A percentile compares a stretch with the other conserved stretches of the same genome.
phyloP scores from a whole-genome alignment of 2,797 vertebrate species.

The Amblyopsis hoosieri region DNA sequence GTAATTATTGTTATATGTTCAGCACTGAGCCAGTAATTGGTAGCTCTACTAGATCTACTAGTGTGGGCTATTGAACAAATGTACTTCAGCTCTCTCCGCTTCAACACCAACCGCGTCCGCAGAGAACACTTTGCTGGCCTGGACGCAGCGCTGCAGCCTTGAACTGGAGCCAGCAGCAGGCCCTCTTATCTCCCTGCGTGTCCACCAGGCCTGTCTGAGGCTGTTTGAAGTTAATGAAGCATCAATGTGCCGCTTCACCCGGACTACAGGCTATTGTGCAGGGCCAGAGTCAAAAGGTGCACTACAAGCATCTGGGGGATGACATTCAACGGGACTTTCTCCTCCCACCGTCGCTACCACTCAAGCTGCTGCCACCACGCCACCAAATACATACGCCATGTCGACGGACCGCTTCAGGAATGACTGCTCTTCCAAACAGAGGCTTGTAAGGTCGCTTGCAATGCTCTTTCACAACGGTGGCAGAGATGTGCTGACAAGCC shows the following conservation, averaged over 20 bases:
- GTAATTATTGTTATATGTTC: conserved; percentile 6
- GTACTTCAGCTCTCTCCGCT: conserved; percentile 3
- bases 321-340: conserved; percentile 4
- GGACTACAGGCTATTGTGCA: conserved; percentile 48
- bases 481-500: conserved; percentile 31
- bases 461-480: neutral
- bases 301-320: conserved; percentile 23
- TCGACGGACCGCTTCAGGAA: neutral
- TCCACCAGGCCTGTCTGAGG: conserved; percentile 45
- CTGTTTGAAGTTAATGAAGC: conserved; percentile 71
- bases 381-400: neutral
- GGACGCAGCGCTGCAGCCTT: conserved; percentile 50
- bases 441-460: neutral
- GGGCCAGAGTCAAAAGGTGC: conserved; percentile 44
- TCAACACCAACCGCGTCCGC: conserved; percentile 37
- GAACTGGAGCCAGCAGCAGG: conserved; percentile 55
- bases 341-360: neutral
- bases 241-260: conserved; percentile 59
- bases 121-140: conserved; percentile 34
- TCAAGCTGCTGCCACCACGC: neutral
- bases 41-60: conserved; percentile 9
- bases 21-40: conserved; percentile 1
- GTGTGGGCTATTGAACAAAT: conserved; percentile 24
- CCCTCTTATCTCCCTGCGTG: conserved; percentile 45
- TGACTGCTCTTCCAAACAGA: neutral